Conservation (phyloP, 2,113 vertebrate genomes). For the Coturnix japonica region DNA sequence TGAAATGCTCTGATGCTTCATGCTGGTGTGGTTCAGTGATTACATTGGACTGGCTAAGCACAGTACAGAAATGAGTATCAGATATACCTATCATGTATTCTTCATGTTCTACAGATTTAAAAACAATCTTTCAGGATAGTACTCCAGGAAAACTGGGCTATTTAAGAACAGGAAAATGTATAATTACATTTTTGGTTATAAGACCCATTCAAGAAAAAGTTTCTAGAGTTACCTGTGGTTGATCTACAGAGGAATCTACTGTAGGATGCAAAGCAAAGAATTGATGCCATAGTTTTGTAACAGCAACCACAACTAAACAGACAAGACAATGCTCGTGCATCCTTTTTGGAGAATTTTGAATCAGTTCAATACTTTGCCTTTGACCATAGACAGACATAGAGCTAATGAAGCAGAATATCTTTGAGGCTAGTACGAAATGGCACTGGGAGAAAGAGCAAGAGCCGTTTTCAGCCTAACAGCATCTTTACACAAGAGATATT, state of each 20-base stretch:
- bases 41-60: not conserved
- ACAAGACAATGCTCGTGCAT: not conserved
- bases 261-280: not conserved
- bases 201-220: not conserved
- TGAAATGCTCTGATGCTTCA: not conserved
- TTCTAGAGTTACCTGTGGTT: not conserved
- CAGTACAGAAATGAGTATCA: not conserved
- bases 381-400: conserved; percentile 23
- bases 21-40: not conserved
- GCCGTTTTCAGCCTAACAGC: conserved; percentile 20
- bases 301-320: not conserved
- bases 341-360: conserved; percentile 16
- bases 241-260: not conserved
- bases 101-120: not conserved
- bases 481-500: not conserved
- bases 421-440: conserved; percentile 43
- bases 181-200: not conserved
- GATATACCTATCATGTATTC: not conserved
- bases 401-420: conserved; percentile 40
- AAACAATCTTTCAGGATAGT: not conserved
- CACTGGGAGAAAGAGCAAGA: conserved; percentile 45
- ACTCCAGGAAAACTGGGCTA: not conserved
- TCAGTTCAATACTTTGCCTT: not conserved
- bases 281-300: not conserved
- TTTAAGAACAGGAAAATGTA: not conserved